These are phyloP conservation scores for Seriola aureovittata DNA, from an alignment of 2,113 vertebrate genomes.

Conservation along the genomic window DNA sequence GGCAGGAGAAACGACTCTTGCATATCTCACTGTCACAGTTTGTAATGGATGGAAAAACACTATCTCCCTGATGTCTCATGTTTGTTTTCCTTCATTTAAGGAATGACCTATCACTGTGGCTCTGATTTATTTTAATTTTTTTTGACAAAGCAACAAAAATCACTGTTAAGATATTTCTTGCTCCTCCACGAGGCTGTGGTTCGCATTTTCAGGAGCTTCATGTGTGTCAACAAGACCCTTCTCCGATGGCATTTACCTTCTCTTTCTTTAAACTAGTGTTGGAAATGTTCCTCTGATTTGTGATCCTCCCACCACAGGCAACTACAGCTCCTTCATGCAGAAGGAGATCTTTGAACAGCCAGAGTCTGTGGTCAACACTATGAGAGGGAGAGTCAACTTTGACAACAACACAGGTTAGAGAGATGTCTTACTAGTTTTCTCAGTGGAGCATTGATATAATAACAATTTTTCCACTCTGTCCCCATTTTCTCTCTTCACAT, in stretches of 20 bases:
- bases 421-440: not conserved
- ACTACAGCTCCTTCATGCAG: slow-evolving; percentile 99
- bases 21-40: slow-evolving; percentile 49
- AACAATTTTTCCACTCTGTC: not conserved
- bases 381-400: slow-evolving; percentile 98
- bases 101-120: not conserved
- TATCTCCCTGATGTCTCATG: slow-evolving; percentile 30
- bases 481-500: not conserved
- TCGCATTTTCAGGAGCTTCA: slow-evolving; percentile 31
- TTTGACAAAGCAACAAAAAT: slow-evolving; percentile 26
- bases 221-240: slow-evolving; percentile 39
- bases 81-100: slow-evolving; percentile 32
- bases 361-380: slow-evolving; percentile 98
- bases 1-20: slow-evolving; percentile 35
- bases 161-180: slow-evolving; percentile 6
- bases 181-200: not conserved
- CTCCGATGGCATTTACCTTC: slow-evolving; percentile 22
- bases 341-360: slow-evolving; percentile 99
- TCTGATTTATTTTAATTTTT: not conserved
- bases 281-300: slow-evolving; percentile 45
- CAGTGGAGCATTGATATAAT: not conserved
- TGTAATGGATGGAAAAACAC: slow-evolving; percentile 48
- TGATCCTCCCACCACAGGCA: slow-evolving; percentile 84
- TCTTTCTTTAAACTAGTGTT: slow-evolving; percentile 19
- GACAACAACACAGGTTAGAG: slow-evolving; percentile 94